Evolutionary conservation across 1,140 invertebrate species (phyloP), one percentile per base, ranked within the genome.

Genomic region (Idris sp.): DNA sequence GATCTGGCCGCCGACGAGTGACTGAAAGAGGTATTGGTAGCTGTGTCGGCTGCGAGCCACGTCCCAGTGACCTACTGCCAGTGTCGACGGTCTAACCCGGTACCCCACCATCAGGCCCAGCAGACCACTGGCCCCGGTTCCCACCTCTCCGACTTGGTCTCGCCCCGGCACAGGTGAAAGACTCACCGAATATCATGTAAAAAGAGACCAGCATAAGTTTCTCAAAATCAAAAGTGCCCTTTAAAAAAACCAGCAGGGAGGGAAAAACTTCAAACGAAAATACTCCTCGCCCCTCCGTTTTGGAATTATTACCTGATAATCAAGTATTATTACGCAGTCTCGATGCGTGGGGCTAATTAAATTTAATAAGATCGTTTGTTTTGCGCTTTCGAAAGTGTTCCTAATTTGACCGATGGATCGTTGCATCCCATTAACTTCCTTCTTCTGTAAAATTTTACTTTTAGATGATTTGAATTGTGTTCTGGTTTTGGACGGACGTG

Each of bases 61-160:
- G 86, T 85, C 84, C 86, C 79, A 87, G 80, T 87, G 85, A 87
- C 86, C 86, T 86, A 87, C 86, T 87, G 59, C 19, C 62, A 46
- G 62, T 64, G 78, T 71, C 67, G 54, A 49, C 44, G 51, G 48
- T 61, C 41, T 64, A 54, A 67, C 65, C 67, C 40, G 26, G 36
- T 46, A 26, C 69, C 44, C 54, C 40, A 13, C 46, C 43, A 53
- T n/a, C 49, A 36, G 68, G 31, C 44, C 59, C 49, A 40, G 25
- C 28, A 14, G 54, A 14, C 46, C 53, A 40, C 10, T 51, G 13
- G 73, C 71, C 56, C 74, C 75, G 59, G 61, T 26, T 73, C 53
- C 74, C 75, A 44, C 46, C 53, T 0, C 15, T 56, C 48, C 40
- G 41, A 61, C 67, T 48, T 46, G 28, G 65, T 74, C 75, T 77